Base-by-base conservation (phyloP, 2,797 vertebrate species). In the Varecia variegata region DNA sequence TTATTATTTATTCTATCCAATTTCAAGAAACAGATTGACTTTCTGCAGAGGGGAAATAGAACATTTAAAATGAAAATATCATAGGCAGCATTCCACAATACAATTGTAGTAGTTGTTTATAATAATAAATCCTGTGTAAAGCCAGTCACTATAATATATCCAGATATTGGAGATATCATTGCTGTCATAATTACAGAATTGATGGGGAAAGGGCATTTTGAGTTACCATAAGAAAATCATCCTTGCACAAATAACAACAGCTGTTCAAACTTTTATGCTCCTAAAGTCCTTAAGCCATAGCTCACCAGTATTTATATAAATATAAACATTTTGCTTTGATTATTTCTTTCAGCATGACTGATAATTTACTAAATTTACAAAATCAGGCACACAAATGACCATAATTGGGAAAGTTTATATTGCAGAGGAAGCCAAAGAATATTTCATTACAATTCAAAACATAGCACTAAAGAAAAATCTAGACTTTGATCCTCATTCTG, bases 341-440 rank as follows among this genome's bases (percentile, higher is more conserved):
- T 95, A 99, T 99, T 98, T 99, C 25, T 99, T 47, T 99, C 99
- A 10, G 98, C 99, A 0, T 99, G 99, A 98, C 98, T 99, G 96
- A 99, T 99, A 98, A 99, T 99, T 98, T 99, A 99, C 98, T 99
- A 99, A 98, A 99, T 99, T 95, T 99, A 99, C 98, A 99, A 99
- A 98, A 99, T 99, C 90, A 99, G 98, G 96, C 98, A 99, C 98
- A 99, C 98, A 97, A 99, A 98, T 68, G 98, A 99, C 82, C 98
- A 99, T 9, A 98, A 99, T 96, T 99, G 99, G 88, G 99, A 99
- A 99, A 99, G 98, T 98, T 45, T 90, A 7, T 47, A 43, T 45
- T 89, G 25, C 52, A 93, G 56, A 87, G 11, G 17, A 65, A 52
- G 40, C 27, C 30, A 92, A 86, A 23, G 91, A 77, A 68, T 20